Base-by-base conservation (phyloP, 2,113 vertebrate genomes). In the Cromileptes altivelis region DNA sequence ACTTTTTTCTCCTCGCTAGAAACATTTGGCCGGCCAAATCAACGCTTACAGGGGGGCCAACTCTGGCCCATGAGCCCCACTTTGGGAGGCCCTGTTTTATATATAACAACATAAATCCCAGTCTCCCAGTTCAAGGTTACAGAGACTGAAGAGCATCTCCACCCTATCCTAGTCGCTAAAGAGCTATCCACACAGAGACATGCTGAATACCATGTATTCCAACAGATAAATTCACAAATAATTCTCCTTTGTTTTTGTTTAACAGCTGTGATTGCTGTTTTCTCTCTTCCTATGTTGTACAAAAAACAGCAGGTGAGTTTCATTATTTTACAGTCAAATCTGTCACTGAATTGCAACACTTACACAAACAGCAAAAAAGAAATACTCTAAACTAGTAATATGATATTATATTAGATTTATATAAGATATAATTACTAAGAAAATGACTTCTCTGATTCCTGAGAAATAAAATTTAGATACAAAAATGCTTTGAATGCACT, bases 271-370 rank as follows among this genome's bases (percentile, higher is more conserved):
- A 97, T 98, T 0, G 90, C 87, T 12, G 27, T 95, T 42, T 99
- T 99, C 91, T 98, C 97, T 5, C 69, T 97, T 76, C 97, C 97
- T 56, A 84, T 99, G 70, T 90, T 97, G 49, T 98, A 98, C 91
- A 95, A 93, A 92, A 96, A 97, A 73, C 96, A 98, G 86, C 95
- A 97, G 97, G 97, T 98, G 87, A 91, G 33, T 57, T 58, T 68
- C 10, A 27, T 37, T 70, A 2, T 50, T 65, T 27, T 40, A 5
- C 45, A 55, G 37, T 55, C 27, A 10, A 15, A 55, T 55, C 7
- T 18, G 56, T 40, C 21, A 42, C 53, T 23, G 33, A 67, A 57
- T 11, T 50, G 10, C 49, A 58, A 42, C n/a, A 42, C 57, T n/a
- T 23, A 37, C 37, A 33, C 27, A 47, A 23, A 12, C 52, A 61